Evolutionary conservation across 2,113 vertebrate species (phyloP).

Genomic region (Pheucticus melanocephalus): DNA sequence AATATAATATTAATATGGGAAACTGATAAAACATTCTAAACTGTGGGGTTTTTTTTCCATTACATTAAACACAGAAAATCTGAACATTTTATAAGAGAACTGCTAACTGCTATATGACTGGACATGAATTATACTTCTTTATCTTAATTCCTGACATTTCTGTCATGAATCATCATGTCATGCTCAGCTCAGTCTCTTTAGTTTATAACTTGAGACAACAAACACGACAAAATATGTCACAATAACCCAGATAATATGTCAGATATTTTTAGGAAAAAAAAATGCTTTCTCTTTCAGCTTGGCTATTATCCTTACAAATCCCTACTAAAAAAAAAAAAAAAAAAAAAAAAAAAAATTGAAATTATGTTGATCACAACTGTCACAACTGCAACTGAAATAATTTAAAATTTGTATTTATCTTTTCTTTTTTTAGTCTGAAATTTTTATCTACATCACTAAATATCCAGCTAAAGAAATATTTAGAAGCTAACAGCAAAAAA

Average conservation of each 20-base stretch:
- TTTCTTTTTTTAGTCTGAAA: neutral
- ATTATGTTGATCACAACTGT: neutral
- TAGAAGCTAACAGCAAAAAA: neutral
- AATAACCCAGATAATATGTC: conserved; percentile 10
- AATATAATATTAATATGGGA: neutral
- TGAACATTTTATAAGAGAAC: conserved; percentile 35
- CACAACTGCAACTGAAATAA: neutral
- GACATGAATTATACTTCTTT: conserved; percentile 58
- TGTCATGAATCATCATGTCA: conserved; percentile 65
- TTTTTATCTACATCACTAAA: neutral
- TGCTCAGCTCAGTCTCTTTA: conserved; percentile 28
- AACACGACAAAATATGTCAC: conserved; percentile 57
- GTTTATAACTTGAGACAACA: conserved; percentile 49
- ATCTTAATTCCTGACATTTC: conserved; percentile 69
- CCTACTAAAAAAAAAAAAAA: neutral
- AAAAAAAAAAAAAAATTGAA: neutral
- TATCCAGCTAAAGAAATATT: neutral
- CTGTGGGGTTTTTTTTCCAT: neutral
- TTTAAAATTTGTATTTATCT: neutral
- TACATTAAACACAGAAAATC: conserved; percentile 39
- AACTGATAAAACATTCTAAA: neutral
- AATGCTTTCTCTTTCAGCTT: neutral
- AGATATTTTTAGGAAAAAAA: neutral
- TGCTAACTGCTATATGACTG: conserved; percentile 65
- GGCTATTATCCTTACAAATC: neutral